Base-by-base conservation (phyloP, 2,888 invertebrate species). In the Lasioglossum calceatum region DNA sequence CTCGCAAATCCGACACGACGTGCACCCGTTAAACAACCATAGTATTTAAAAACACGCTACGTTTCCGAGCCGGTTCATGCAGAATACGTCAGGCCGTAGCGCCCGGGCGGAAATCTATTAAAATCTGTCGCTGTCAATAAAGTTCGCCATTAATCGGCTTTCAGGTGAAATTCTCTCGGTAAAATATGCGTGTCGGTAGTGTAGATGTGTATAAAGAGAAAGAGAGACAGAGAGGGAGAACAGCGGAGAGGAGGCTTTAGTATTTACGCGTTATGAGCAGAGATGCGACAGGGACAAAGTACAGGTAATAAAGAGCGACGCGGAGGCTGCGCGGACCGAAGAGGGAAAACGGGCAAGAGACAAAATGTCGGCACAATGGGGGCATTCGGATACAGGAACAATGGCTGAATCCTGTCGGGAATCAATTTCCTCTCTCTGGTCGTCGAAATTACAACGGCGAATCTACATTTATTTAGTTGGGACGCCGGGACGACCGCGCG, bases 371-470 rank as follows among this genome's bases (percentile, higher is more conserved):
- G 8, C 77, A 87, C 84, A 84, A 87, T 84, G 81, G 79, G 54
- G 39, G 27, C 77, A 61, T 84, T 81, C 81, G 81, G 78, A 88
- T 78, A 80, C 79, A 82, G 82, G 84, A 80, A 88, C 87, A 87
- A 88, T 87, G 72, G 79, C 32, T 58, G 88, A 91, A 91, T 88
- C 84, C 88, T 89, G 85, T 83, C 86, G 88, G 88, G 90, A 90
- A 92, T 92, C 90, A 91, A 92, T 92, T 92, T 92, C 88, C 91
- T 87, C 91, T 84, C 76, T 44, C 79, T 80, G 83, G 85, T 85
- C 79, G 82, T 86, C 86, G 87, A 90, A 91, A 87, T 91, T 86
- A 85, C 86, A 79, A 79, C 79, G 70, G 67, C 70, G 86, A 85
- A 78, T 85, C 86, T 74, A 88, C 89, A 91, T 91, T 91, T 90